Evolutionary conservation across 2,113 vertebrate genomes (phyloP).

Genomic region (Apteryx mantelli): DNA sequence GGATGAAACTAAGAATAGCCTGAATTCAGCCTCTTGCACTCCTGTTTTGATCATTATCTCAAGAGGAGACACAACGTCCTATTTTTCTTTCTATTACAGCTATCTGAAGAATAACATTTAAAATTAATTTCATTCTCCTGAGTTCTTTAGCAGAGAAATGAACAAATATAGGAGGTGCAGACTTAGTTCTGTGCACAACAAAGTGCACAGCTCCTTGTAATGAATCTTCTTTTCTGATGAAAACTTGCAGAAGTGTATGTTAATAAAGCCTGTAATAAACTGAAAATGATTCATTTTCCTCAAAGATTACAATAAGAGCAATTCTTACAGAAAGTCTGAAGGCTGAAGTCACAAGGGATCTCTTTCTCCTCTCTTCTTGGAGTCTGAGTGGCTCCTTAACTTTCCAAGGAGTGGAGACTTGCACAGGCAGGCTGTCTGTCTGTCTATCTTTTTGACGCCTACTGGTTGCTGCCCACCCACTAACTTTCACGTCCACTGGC

Average conservation of each 20-base stretch:
- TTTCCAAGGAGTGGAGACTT: not conserved
- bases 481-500: not conserved
- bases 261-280: not conserved
- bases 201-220: accelerated
- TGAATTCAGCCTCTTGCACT: not conserved
- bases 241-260: not conserved
- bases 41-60: not conserved
- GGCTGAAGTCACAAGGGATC: not conserved
- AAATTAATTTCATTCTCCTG: not conserved
- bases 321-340: not conserved
- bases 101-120: not conserved
- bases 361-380: not conserved
- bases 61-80: not conserved
- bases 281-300: not conserved
- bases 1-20: not conserved
- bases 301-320: not conserved
- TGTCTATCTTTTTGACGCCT: not conserved
- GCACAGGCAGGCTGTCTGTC: not conserved
- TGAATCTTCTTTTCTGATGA: not conserved
- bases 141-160: not conserved
- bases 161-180: not conserved
- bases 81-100: not conserved
- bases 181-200: not conserved
- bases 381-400: not conserved
- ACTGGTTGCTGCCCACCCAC: not conserved